A percentile compares a stretch with the other conserved stretches of the same genome.
Evolutionary conservation across 2,113 vertebrate species (phyloP).

Genomic region (Coturnix japonica): DNA sequence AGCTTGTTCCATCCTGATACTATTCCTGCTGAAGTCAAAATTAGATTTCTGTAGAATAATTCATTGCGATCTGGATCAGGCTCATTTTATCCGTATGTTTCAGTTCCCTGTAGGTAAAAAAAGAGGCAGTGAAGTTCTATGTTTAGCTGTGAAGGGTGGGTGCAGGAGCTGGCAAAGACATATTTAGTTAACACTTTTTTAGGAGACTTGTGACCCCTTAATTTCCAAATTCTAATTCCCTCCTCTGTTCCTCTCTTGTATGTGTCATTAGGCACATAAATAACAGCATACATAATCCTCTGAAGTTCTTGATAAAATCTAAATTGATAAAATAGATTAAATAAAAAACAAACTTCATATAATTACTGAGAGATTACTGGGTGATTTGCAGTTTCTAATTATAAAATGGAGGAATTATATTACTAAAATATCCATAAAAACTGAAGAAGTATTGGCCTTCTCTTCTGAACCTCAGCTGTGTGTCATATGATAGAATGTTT

Average conservation of each 20-base stretch:
- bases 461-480: not conserved
- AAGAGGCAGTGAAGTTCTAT: not conserved
- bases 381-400: constrained; percentile 7
- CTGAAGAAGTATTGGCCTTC: not conserved
- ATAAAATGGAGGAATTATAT: constrained; percentile 15
- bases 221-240: not conserved
- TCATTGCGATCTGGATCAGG: not conserved
- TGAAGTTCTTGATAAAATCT: not conserved
- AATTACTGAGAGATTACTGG: not conserved
- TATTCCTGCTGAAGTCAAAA: not conserved
- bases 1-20: not conserved
- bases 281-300: not conserved
- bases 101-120: not conserved
- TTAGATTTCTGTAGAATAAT: not conserved
- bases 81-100: not conserved
- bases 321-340: constrained; percentile 14
- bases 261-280: not conserved
- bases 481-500: not conserved
- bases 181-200: not conserved
- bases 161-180: not conserved
- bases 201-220: not conserved
- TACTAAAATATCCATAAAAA: not conserved
- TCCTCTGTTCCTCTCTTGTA: not conserved
- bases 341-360: not conserved
- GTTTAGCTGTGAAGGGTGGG: not conserved